Base-by-base conservation (phyloP, 2,888 invertebrate genomes). In the Cataglyphis altisquamis region DNA sequence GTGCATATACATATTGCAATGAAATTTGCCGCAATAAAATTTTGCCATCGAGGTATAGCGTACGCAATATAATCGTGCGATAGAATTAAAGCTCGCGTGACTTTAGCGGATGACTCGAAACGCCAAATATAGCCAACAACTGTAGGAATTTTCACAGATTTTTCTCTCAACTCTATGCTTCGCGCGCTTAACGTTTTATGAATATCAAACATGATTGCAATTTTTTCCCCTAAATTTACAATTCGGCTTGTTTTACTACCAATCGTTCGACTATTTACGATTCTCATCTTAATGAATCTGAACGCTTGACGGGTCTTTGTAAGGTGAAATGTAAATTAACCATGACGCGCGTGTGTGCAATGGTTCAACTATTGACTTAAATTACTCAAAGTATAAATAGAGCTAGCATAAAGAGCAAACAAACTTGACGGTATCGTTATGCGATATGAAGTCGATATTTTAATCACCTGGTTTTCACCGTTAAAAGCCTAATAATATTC, bases 41-140 rank as follows among this genome's bases (percentile, higher is more conserved):
- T 48, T 29, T 70, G 36, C 21, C 21, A 15, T 21, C 21, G 9
- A 1, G 6, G 25, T 57, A 18, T 57, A 74, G 78, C 62, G 68
- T 52, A n/a, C 0, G 8, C 83, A 84, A 83, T 83, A 83, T 81
- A 85, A 84, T 84, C 48, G 55, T 62, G 52, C 29, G 60, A 6
- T 82, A 87, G 84, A 88, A 88, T 91, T 89, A 87, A 82, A 91
- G 87, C 67, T 74, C 68, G 84, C 83, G n/a, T 36, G 68, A n/a
- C 74, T 45, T 5, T 80, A 45, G 32, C 64, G 70, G 72, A 84
- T 92, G 91, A 92, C 82, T 91, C 91, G 91, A 86, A 86, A 80
- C 25, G 85, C 90, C 91, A 90, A 91, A 91, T 91, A 91, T 92
- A 92, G 90, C 62, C 77, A 88, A 85, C 72, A 52, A 52, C 18